Conservation (phyloP, 2,113 vertebrate genomes). For the Upupa epops region DNA sequence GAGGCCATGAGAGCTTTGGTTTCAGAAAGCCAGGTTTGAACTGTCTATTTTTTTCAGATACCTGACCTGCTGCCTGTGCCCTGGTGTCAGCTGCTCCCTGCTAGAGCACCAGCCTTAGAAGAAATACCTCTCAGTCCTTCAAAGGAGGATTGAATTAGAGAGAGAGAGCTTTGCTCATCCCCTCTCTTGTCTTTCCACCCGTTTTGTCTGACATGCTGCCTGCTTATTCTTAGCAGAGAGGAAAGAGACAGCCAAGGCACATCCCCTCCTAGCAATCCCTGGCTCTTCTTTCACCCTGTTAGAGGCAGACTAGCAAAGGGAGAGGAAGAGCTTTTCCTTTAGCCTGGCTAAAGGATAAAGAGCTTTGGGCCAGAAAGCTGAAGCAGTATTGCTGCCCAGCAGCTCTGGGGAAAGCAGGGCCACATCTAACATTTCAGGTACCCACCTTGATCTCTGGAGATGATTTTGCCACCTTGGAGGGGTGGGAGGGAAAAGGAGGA, state of each 20-base stretch:
- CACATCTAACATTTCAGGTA: background rate
- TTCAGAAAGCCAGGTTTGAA: background rate
- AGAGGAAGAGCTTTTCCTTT: background rate
- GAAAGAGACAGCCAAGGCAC: background rate
- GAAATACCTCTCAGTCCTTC: background rate
- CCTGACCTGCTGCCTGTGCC: background rate
- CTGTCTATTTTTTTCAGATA: background rate
- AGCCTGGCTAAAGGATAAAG: background rate
- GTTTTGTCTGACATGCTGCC: background rate
- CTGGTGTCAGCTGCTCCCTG: fast-evolving
- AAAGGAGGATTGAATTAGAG: background rate
- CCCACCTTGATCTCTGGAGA: background rate
- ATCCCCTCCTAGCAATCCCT: background rate
- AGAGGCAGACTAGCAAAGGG: background rate
- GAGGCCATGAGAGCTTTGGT: background rate
- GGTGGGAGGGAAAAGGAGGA: background rate
- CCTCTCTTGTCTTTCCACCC: background rate
- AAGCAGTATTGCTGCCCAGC: background rate
- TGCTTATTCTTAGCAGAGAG: background rate
- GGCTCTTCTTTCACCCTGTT: background rate
- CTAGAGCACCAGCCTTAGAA: background rate
- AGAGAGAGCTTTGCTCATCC: background rate
- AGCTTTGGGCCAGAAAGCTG: background rate
- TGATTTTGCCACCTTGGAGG: fast-evolving
- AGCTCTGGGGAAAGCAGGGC: background rate